Evolutionary conservation across 2,797 vertebrate species (phyloP).

Genomic region (Poecilia wingei): DNA sequence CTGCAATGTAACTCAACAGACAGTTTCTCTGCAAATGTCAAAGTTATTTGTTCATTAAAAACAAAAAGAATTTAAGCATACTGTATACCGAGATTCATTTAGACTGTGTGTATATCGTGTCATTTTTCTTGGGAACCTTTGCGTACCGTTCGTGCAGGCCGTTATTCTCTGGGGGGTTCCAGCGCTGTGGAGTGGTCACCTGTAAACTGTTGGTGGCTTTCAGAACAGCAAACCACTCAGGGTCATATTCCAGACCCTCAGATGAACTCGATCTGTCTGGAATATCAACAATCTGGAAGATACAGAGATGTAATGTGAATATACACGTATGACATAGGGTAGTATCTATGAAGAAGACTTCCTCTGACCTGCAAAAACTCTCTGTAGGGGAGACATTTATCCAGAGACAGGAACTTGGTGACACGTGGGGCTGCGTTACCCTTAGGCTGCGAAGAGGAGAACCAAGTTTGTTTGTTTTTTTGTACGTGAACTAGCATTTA

Average conservation of each 20-base stretch:
- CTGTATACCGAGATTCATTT: too few species aligned
- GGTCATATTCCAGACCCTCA: constrained; percentile 89
- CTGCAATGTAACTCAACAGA: neutral
- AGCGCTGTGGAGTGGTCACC: constrained; percentile 82
- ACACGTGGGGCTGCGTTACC: constrained; percentile 83
- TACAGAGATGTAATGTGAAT: neutral
- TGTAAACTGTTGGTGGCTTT: constrained; percentile 88
- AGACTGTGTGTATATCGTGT: neutral
- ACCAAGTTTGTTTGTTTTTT: neutral
- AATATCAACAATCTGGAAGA: constrained; percentile 89
- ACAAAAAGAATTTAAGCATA: too few species aligned
- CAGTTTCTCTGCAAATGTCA: neutral
- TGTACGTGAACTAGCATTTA: neutral
- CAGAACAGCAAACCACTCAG: constrained; percentile 94
- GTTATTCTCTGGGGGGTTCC: constrained; percentile 94
- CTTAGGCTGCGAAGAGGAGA: constrained; percentile 68
- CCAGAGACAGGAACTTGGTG: constrained; percentile 96
- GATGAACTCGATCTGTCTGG: constrained; percentile 87
- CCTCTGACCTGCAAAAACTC: constrained; percentile 94
- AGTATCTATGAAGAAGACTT: neutral
- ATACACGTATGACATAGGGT: neutral
- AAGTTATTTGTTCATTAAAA: too few species aligned
- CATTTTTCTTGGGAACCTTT: neutral
- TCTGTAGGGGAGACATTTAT: constrained; percentile 94
- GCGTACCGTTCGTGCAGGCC: constrained; percentile 88